Conservation (phyloP, 1,140 invertebrate species). For the Papilio xuthus region DNA sequence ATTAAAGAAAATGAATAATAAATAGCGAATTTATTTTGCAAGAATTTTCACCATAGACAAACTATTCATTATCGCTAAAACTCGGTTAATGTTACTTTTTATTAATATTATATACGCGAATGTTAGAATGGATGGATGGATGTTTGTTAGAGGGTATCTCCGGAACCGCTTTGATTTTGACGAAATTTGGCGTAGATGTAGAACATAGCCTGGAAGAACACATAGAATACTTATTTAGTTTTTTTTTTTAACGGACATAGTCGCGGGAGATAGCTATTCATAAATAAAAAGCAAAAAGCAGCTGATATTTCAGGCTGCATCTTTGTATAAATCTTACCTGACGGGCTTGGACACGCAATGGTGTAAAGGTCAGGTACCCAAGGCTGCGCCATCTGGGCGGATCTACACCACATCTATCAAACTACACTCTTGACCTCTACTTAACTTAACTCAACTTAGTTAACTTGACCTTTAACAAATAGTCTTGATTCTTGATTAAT, state of each 20-base stretch:
- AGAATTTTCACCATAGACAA: neutral
- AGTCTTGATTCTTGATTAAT: neutral
- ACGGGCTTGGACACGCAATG: neutral
- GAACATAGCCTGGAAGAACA: too few species aligned
- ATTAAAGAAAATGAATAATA: too few species aligned
- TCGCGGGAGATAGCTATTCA: neutral
- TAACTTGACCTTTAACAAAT: conserved; percentile 29
- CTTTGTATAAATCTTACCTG: neutral
- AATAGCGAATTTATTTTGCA: too few species aligned
- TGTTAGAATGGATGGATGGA: too few species aligned
- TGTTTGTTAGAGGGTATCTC: too few species aligned
- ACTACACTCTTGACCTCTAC: conserved; percentile 6
- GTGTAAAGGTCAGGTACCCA: neutral
- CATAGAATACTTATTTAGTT: too few species aligned
- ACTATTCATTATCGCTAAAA: neutral
- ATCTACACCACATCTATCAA: neutral
- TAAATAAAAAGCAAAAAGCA: neutral
- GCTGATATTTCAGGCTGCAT: neutral
- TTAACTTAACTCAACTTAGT: conserved; percentile 24
- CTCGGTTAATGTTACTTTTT: too few species aligned
- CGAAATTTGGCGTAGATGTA: too few species aligned
- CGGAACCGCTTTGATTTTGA: too few species aligned
- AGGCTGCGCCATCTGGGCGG: neutral
- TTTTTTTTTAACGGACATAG: too few species aligned
- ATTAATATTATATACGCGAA: too few species aligned